Evolutionary conservation across 2,888 invertebrate genomes (phyloP).

Genomic region (Strigamia transsilvanica): DNA sequence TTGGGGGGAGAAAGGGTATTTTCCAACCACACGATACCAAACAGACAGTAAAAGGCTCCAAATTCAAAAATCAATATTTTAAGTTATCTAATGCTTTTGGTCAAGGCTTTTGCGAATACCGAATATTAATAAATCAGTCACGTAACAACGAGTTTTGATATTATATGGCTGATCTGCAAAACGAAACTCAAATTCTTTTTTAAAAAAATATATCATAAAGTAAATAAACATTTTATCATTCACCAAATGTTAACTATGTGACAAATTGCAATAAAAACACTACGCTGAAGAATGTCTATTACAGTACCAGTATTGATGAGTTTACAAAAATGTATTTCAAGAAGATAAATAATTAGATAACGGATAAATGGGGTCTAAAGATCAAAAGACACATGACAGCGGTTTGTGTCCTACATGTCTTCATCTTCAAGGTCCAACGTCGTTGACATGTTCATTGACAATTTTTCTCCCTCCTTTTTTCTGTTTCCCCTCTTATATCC

Average conservation of each 20-base stretch:
- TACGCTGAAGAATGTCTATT: neutral
- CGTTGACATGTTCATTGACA: conserved; percentile 22
- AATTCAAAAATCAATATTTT: too few species aligned
- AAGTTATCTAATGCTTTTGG: too few species aligned
- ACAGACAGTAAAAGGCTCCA: too few species aligned
- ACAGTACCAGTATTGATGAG: neutral
- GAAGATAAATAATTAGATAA: conserved; percentile 16
- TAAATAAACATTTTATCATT: too few species aligned
- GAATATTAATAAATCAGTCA: too few species aligned
- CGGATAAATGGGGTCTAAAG: neutral
- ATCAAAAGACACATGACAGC: conserved; percentile 10
- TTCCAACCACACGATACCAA: too few species aligned
- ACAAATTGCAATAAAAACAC: neutral
- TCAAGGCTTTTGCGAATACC: too few species aligned
- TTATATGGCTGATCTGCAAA: too few species aligned
- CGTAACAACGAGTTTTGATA: too few species aligned
- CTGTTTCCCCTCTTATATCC: neutral
- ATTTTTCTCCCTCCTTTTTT: neutral
- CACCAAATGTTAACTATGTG: too few species aligned
- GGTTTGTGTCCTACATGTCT: conserved; percentile 7
- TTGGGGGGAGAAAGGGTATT: neutral
- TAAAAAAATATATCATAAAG: too few species aligned
- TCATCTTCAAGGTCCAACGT: conserved; percentile 3
- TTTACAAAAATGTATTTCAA: neutral
- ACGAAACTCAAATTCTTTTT: too few species aligned